Conservation (phyloP, 1,140 invertebrate genomes). For the Charaxes varanes region DNA sequence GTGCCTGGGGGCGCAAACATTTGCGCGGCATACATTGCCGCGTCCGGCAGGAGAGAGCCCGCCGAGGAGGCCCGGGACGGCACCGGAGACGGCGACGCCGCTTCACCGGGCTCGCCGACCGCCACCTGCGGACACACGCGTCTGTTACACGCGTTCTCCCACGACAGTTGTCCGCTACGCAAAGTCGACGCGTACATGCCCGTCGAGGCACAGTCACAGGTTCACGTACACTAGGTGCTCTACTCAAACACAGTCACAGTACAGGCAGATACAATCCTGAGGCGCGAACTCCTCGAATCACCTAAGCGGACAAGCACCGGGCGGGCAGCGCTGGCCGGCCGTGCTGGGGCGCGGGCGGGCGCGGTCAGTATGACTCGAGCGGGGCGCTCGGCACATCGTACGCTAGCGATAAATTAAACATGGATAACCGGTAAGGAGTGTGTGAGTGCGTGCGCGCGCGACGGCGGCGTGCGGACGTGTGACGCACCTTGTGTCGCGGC, state of each 20-base stretch:
- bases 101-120: slow-evolving; percentile 63
- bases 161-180: slow-evolving; percentile 66
- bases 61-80: slow-evolving; percentile 65
- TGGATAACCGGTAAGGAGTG: slow-evolving; percentile 63
- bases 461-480: slow-evolving; percentile 67
- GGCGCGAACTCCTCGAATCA: slow-evolving; percentile 30
- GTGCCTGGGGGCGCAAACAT: slow-evolving; percentile 71
- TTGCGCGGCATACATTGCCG: slow-evolving; percentile 70
- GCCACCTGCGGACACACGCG: slow-evolving; percentile 72
- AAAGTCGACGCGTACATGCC: slow-evolving; percentile 70
- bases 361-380: slow-evolving; percentile 63
- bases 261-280: slow-evolving; percentile 33
- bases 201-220: slow-evolving; percentile 63
- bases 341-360: slow-evolving; percentile 63
- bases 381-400: slow-evolving; percentile 61
- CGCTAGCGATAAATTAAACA: slow-evolving; percentile 59
- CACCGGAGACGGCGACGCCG: slow-evolving; percentile 64
- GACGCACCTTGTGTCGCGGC: slow-evolving; percentile 71
- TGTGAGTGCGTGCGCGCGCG: slow-evolving; percentile 72
- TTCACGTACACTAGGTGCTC: slow-evolving; percentile 57
- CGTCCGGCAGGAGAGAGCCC: slow-evolving; percentile 68
- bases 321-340: slow-evolving; percentile 57
- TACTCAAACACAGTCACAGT: slow-evolving; percentile 48
- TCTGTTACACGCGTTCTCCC: slow-evolving; percentile 70
- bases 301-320: slow-evolving; percentile 30